These are phyloP conservation scores for Pitta sordida DNA, from an alignment of 2,113 vertebrate genomes.

Conservation along the genomic window DNA sequence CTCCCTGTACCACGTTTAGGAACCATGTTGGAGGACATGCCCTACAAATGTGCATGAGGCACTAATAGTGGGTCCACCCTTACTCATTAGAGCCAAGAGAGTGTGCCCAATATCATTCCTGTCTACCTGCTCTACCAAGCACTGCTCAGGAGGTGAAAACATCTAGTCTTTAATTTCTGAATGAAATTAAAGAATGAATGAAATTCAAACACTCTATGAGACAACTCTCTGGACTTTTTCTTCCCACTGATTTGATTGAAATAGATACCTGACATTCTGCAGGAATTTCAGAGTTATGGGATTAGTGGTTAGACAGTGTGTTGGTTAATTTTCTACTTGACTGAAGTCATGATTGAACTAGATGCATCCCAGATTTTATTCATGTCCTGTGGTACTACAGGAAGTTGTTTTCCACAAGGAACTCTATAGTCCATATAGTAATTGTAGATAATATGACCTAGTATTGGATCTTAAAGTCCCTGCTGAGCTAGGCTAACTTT, in stretches of 20 bases:
- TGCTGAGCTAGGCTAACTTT: background rate
- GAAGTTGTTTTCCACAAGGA: background rate
- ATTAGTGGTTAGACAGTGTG: background rate
- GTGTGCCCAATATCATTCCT: background rate
- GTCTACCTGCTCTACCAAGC: background rate
- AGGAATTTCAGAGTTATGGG: background rate
- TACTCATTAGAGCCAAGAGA: background rate
- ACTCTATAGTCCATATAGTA: background rate
- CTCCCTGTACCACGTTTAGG: background rate
- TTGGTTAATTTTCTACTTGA: slow-evolving; percentile 34
- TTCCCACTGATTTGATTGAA: background rate
- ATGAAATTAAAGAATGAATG: too few relatives aligned
- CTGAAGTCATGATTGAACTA: background rate
- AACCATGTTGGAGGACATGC: background rate
- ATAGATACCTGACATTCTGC: background rate
- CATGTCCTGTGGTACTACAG: background rate
- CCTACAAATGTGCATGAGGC: background rate
- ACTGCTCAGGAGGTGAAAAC: background rate
- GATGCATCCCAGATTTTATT: slow-evolving; percentile 1
- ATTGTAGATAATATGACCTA: background rate
- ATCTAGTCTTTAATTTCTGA: background rate
- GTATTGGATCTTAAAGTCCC: background rate
- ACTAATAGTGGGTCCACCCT: background rate
- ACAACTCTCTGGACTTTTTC: background rate
- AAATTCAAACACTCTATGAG: background rate